Evolutionary conservation across 1,140 invertebrate genomes (phyloP).

Genomic region (Zeugodacus cucurbitae): DNA sequence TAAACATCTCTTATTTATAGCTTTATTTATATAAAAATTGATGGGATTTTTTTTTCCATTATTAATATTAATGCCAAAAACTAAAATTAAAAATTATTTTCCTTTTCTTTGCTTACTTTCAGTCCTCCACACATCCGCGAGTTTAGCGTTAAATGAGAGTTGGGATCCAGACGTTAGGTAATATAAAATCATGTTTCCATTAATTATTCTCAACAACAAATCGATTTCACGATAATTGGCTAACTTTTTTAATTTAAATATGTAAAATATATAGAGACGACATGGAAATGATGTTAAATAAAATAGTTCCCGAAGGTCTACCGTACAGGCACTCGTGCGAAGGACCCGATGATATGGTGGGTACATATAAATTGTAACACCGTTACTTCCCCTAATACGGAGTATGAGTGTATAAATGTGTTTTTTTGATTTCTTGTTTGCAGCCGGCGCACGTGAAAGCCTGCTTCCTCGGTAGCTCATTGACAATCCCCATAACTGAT

Average conservation of each 20-base stretch:
- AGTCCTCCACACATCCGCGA: slow-evolving; percentile 98
- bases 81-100: too few relatives aligned
- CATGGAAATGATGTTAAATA: slow-evolving; percentile 99
- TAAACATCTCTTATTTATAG: too few relatives aligned
- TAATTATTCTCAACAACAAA: neutral
- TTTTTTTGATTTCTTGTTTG: neutral
- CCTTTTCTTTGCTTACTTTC: slow-evolving; percentile 65
- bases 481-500: slow-evolving; percentile 95
- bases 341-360: slow-evolving; percentile 98
- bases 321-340: slow-evolving; percentile 96
- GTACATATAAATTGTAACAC: neutral
- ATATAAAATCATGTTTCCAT: slow-evolving; percentile 37
- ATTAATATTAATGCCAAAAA: too few relatives aligned
- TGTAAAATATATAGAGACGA: slow-evolving; percentile 77
- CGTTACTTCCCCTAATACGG: too few relatives aligned
- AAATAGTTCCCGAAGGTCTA: slow-evolving; percentile 96
- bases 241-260: neutral
- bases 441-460: slow-evolving; percentile 97
- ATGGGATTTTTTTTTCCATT: too few relatives aligned
- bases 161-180: slow-evolving; percentile 93
- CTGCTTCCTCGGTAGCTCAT: slow-evolving; percentile 93
- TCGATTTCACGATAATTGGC: neutral
- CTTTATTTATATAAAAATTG: too few relatives aligned
- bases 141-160: slow-evolving; percentile 96
- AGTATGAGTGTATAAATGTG: too few relatives aligned